Percentiles rank a stretch among this genome's conserved stretches.
phyloP scores from a whole-genome alignment of 2,888 invertebrate genomes.

The Ptychoptera contaminata region DNA sequence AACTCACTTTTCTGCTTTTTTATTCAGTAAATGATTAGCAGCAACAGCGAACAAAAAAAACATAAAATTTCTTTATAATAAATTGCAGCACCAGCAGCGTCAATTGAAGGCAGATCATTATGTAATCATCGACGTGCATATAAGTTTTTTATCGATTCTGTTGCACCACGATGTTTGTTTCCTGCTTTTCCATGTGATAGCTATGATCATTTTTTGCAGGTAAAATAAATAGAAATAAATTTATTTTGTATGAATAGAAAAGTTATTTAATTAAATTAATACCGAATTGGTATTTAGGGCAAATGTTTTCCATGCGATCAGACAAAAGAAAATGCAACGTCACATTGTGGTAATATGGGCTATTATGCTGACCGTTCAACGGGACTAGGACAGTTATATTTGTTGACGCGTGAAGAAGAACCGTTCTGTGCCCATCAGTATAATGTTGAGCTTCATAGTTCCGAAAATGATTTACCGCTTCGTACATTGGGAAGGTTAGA shows the following conservation, averaged over 20 bases:
- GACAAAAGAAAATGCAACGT: conserved; percentile 22
- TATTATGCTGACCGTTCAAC: conserved; percentile 77
- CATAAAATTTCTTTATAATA: conserved; percentile 12
- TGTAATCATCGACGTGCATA: conserved; percentile 90
- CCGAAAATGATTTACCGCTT: conserved; percentile 45
- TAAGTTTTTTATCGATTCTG: conserved; percentile 88
- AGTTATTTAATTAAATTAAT: too few species aligned
- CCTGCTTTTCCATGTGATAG: conserved; percentile 77
- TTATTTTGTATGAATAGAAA: too few species aligned
- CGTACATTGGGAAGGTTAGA: conserved; percentile 53
- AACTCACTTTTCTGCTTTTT: too few species aligned
- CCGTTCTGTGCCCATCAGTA: conserved; percentile 92
- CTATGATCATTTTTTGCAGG: conserved; percentile 65
- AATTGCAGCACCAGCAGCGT: conserved; percentile 41
- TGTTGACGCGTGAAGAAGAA: conserved; percentile 78
- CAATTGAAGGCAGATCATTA: conserved; percentile 69
- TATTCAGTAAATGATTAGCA: too few species aligned
- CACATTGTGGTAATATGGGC: conserved; percentile 80
- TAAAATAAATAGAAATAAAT: too few species aligned
- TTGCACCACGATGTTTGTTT: conserved; percentile 80
- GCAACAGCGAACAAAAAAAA: too few species aligned
- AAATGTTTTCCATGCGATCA: conserved; percentile 55
- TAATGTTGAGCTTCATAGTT: conserved; percentile 64
- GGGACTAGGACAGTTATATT: conserved; percentile 72
- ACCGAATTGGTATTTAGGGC: conserved; percentile 33